phyloP scores from a whole-genome alignment of 2,888 invertebrate genomes.

The Laothoe populi region DNA sequence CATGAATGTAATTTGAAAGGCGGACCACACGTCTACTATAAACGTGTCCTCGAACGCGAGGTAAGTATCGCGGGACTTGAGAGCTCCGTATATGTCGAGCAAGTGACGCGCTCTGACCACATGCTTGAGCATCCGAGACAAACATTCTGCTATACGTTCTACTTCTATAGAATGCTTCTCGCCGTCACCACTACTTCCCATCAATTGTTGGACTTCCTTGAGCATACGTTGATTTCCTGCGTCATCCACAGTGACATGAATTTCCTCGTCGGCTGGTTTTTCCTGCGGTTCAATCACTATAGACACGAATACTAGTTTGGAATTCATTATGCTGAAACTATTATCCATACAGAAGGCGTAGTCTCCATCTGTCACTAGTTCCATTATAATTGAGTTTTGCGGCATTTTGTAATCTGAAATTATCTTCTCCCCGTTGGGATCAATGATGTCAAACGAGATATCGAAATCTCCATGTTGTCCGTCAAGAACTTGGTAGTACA shows the following conservation, averaged over 20 bases:
- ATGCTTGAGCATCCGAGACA: conserved; percentile 86
- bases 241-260: conserved; percentile 38
- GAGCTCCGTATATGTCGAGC: conserved; percentile 88
- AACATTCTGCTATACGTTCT: conserved; percentile 85
- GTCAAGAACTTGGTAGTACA: conserved; percentile 87
- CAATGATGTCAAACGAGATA: conserved; percentile 89
- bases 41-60: conserved; percentile 91
- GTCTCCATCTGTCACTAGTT: conserved; percentile 87
- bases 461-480: conserved; percentile 94
- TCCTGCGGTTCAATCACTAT: conserved; percentile 87
- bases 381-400: conserved; percentile 87
- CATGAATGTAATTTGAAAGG: conserved; percentile 90
- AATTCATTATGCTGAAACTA: conserved; percentile 90
- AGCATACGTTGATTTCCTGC: conserved; percentile 62
- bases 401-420: conserved; percentile 88
- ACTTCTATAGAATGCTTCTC: conserved; percentile 69
- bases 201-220: conserved; percentile 68
- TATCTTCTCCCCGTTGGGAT: conserved; percentile 86
- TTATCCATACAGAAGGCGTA: conserved; percentile 95
- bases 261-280: conserved; percentile 60
- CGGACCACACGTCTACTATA: conserved; percentile 92
- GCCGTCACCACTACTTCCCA: conserved; percentile 55
- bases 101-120: conserved; percentile 87
- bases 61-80: conserved; percentile 93
- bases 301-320: conserved; percentile 93